Conservation (phyloP, 1,140 invertebrate species). For the Limonius californicus region DNA sequence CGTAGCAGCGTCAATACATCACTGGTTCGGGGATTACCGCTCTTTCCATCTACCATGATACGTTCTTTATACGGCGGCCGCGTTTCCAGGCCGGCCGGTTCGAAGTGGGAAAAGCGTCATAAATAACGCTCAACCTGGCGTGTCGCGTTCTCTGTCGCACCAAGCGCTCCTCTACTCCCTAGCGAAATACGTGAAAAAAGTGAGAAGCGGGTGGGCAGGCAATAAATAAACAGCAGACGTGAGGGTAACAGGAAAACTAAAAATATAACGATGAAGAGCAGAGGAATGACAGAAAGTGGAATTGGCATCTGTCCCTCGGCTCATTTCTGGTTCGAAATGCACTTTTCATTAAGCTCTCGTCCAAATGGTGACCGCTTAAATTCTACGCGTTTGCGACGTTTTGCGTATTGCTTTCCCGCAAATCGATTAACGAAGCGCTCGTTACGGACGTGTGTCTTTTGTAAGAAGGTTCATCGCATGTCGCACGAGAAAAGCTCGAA, state of each 20-base stretch:
- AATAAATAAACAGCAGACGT: constrained; percentile 32
- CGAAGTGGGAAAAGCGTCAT: constrained; percentile 43
- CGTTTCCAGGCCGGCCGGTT: constrained; percentile 30
- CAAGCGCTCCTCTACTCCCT: constrained; percentile 17
- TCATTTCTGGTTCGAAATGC: constrained; percentile 6
- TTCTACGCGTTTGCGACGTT: no score
- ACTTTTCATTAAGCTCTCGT: neutral
- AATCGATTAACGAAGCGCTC: neutral
- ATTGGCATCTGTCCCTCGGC: constrained; percentile 18
- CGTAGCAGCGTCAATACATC: constrained; percentile 39
- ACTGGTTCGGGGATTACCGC: constrained; percentile 39
- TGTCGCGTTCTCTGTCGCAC: constrained; percentile 33
- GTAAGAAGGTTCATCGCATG: neutral
- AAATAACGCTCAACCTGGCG: constrained; percentile 46
- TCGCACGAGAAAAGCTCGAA: neutral
- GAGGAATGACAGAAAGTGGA: constrained; percentile 24
- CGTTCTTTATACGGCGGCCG: constrained; percentile 42
- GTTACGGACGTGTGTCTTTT: no score
- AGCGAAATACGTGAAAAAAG: constrained; percentile 47
- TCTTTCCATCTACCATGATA: constrained; percentile 40
- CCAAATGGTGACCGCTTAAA: no score
- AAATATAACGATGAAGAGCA: constrained; percentile 24
- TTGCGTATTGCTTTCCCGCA: no score
- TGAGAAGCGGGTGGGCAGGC: constrained; percentile 36
- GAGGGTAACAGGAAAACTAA: constrained; percentile 24